These are phyloP conservation scores for Strix aluco DNA, from an alignment of 2,113 vertebrate species.

Conservation along the genomic window DNA sequence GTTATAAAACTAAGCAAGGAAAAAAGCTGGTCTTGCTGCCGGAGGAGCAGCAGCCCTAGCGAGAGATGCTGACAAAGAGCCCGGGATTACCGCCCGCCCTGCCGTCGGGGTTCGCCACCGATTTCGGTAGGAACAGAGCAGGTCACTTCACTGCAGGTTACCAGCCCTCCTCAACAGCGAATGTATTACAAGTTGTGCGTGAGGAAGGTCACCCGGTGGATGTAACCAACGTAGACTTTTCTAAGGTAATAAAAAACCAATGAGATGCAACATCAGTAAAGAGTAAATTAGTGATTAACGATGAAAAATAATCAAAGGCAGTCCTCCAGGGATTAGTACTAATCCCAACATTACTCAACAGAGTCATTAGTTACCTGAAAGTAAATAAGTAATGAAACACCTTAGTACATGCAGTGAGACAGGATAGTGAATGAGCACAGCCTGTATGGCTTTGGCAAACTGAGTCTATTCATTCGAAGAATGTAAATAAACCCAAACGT, in stretches of 20 bases:
- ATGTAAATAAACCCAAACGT: not conserved
- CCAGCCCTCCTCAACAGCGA: not conserved
- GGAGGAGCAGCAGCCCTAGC: not conserved
- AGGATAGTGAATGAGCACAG: not conserved
- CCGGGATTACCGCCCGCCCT: too few relatives aligned
- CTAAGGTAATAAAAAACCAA: not conserved
- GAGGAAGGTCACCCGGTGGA: not conserved
- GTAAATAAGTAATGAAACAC: not conserved
- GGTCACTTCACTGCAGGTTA: not conserved
- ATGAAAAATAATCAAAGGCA: not conserved
- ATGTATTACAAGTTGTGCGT: too few relatives aligned
- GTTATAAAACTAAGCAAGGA: not conserved
- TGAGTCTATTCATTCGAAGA: not conserved
- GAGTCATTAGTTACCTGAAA: not conserved
- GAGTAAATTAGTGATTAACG: not conserved
- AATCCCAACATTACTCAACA: not conserved
- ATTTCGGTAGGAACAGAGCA: not conserved
- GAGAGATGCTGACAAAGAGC: not conserved
- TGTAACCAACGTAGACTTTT: not conserved
- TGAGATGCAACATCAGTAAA: not conserved
- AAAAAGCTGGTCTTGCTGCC: not conserved
- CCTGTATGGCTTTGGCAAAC: not conserved
- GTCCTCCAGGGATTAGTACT: not conserved
- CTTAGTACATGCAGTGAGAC: not conserved
- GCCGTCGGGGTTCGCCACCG: not conserved